These are phyloP conservation scores for Condylura cristata DNA, from an alignment of 2,113 vertebrate species.

Conservation along the genomic window DNA sequence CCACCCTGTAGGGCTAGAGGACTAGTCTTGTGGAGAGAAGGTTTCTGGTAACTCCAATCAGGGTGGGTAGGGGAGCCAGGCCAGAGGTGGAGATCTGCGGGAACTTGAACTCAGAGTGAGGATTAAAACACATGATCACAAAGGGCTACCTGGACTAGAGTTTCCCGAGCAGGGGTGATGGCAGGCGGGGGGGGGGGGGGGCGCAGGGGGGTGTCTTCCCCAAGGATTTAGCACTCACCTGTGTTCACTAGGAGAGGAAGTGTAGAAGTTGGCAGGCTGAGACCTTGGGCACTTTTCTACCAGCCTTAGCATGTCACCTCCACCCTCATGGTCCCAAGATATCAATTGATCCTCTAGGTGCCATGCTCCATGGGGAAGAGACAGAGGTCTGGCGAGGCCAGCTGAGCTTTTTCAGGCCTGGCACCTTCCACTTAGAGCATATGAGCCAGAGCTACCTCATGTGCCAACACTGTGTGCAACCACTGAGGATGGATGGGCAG, in stretches of 20 bases:
- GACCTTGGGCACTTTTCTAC: background rate
- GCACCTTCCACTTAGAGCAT: background rate
- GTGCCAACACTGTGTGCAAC: fast-evolving
- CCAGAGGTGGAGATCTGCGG: background rate
- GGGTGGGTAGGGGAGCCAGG: background rate
- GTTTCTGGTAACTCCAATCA: background rate
- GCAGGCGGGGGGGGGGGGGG: too few species aligned
- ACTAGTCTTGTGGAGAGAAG: background rate
- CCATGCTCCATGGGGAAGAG: background rate
- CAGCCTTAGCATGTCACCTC: background rate
- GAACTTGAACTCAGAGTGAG: background rate
- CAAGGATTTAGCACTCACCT: background rate
- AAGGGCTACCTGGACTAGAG: background rate
- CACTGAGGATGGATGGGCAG: background rate
- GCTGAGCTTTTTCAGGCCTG: background rate
- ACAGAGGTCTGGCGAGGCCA: background rate
- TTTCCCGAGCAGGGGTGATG: background rate
- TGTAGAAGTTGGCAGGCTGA: background rate
- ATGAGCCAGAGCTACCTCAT: background rate
- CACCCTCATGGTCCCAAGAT: background rate
- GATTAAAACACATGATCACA: background rate
- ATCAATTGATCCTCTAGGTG: background rate
- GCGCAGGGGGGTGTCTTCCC: background rate
- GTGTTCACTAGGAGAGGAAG: background rate
- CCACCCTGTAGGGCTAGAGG: background rate